These are phyloP conservation scores for Edolisoma coerulescens DNA, from an alignment of 2,113 vertebrate species.

Conservation along the genomic window DNA sequence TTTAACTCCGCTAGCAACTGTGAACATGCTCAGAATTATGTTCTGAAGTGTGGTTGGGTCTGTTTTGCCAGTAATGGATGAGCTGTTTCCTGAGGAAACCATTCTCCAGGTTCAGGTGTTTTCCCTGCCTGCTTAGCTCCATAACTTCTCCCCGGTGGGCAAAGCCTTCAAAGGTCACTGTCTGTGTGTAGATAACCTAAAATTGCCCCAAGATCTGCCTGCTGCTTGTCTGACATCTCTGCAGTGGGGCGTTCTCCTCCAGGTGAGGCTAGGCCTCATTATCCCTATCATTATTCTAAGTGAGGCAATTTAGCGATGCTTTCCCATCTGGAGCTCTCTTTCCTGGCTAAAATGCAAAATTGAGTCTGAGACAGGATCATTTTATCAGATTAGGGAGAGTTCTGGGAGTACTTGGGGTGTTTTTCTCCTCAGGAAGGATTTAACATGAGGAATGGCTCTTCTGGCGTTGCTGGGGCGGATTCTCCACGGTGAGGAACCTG, in stretches of 20 bases:
- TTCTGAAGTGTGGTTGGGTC: neutral
- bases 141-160: neutral
- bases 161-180: neutral
- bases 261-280: constrained; percentile 10
- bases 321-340: constrained; percentile 11
- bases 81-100: neutral
- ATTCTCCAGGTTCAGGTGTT: neutral
- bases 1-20: neutral
- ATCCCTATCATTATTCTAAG: neutral
- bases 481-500: neutral
- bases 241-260: neutral
- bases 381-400: neutral
- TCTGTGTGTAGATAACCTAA: neutral
- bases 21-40: neutral
- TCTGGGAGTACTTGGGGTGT: neutral
- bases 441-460: neutral
- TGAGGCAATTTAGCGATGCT: neutral
- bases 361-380: neutral
- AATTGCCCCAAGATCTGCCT: neutral
- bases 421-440: neutral
- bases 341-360: neutral
- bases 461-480: neutral
- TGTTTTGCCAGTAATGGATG: neutral
- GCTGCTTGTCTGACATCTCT: neutral
- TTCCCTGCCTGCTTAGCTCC: neutral